phyloP scores from a whole-genome alignment of 2,797 vertebrate genomes.

The Anguilla obscura region DNA sequence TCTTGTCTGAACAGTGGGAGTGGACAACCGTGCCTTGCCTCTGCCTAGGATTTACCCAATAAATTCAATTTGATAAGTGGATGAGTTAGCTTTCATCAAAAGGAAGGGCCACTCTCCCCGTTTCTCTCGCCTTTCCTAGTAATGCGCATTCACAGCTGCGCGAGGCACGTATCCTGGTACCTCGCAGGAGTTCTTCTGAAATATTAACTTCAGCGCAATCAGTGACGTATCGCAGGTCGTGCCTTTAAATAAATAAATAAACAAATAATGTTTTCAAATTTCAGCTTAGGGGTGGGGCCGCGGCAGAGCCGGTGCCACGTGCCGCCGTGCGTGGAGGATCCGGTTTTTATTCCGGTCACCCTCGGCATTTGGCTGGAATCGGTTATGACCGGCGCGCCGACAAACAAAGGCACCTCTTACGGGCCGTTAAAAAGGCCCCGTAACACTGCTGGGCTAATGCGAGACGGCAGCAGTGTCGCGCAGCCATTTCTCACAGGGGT shows the following conservation, averaged over 20 bases:
- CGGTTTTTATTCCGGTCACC: neutral
- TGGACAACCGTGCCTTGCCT: neutral
- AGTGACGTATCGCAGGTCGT: neutral
- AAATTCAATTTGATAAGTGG: neutral
- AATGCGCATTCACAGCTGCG: neutral
- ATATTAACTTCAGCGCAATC: neutral
- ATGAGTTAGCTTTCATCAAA: neutral
- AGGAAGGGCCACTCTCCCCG: neutral
- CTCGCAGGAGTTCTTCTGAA: neutral
- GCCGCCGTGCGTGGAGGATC: neutral
- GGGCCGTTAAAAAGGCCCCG: neutral
- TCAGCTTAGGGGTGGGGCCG: neutral
- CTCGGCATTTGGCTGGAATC: neutral
- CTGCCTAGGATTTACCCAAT: neutral
- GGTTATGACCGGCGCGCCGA: conserved; percentile 6
- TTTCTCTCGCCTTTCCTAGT: neutral
- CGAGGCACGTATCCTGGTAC: neutral
- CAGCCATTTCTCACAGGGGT: neutral
- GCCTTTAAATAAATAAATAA: neutral
- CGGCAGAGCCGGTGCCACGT: neutral
- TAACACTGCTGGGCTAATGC: neutral
- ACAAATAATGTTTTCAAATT: neutral
- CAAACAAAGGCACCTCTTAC: conserved; percentile 1
- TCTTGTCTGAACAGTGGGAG: neutral
- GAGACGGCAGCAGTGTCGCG: neutral